These are phyloP conservation scores for Ellobium chinense DNA, from an alignment of 2,888 invertebrate genomes.

Conservation along the genomic window DNA sequence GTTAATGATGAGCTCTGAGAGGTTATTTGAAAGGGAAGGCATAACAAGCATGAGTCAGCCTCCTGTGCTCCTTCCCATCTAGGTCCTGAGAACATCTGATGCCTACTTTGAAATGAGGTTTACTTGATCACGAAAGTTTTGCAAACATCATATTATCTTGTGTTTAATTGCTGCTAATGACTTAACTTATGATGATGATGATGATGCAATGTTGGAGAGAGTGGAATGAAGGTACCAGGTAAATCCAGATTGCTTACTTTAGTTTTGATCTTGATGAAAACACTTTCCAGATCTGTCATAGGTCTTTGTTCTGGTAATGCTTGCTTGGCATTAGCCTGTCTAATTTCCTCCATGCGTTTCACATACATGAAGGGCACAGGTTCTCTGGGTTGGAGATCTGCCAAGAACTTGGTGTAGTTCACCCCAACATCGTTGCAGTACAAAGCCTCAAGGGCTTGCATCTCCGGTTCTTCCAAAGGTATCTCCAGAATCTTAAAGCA, in stretches of 20 bases:
- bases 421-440: constrained; percentile 78
- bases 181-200: no score
- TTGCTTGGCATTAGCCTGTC: constrained; percentile 66
- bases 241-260: constrained; percentile 76
- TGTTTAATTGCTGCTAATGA: no score
- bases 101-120: no score
- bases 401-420: constrained; percentile 76
- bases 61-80: no score
- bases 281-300: constrained; percentile 71
- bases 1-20: no score
- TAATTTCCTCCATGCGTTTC: constrained; percentile 70
- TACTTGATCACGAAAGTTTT: no score
- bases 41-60: no score
- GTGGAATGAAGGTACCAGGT: no score
- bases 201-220: no score
- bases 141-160: no score
- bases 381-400: constrained; percentile 72
- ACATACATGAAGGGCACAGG: constrained; percentile 71
- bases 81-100: no score
- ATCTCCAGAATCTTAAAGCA: constrained; percentile 76
- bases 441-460: constrained; percentile 75
- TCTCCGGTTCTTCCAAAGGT: constrained; percentile 71
- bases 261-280: constrained; percentile 76
- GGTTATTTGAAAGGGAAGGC: no score
- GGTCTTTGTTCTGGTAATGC: constrained; percentile 67